Evolutionary conservation across 23 tunicate species (phyloP).

Genomic region (Styela plicata): DNA sequence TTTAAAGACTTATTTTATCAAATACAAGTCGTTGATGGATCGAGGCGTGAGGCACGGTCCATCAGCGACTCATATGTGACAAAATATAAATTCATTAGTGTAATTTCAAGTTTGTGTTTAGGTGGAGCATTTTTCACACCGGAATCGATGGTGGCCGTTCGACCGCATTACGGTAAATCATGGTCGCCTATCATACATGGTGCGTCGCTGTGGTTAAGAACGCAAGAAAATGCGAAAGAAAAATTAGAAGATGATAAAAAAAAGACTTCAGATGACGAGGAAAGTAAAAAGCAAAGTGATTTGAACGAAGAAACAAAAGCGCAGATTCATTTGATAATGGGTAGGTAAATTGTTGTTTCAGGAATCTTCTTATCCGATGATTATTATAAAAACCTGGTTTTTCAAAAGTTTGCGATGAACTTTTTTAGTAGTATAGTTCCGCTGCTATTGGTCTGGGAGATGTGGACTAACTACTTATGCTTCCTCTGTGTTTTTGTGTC

Average conservation of each 20-base stretch:
- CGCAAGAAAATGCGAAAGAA: constrained; percentile 28
- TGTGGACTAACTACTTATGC: no score
- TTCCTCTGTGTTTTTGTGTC: no score
- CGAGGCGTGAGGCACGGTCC: no score
- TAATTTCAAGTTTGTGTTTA: background rate
- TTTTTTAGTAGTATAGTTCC: no score
- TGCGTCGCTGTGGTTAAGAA: constrained; percentile 47
- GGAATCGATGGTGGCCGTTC: constrained; percentile 53
- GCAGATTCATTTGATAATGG: constrained; percentile 64
- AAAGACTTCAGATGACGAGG: constrained; percentile 24
- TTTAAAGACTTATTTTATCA: background rate
- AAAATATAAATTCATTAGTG: background rate
- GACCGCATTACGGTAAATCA: constrained; percentile 58
- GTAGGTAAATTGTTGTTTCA: no score
- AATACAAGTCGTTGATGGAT: no score
- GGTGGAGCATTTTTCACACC: constrained; percentile 81
- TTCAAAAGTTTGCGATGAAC: no score
- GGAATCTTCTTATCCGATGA: no score
- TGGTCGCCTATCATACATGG: constrained; percentile 85
- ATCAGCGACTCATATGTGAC: background rate
- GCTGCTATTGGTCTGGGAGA: no score
- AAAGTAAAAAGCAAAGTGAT: constrained; percentile 18
- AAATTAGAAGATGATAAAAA: background rate
- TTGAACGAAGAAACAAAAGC: constrained; percentile 8
- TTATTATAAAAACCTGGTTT: no score